Conservation (phyloP, 2,888 invertebrate genomes). For the Subacronicta megacephala region DNA sequence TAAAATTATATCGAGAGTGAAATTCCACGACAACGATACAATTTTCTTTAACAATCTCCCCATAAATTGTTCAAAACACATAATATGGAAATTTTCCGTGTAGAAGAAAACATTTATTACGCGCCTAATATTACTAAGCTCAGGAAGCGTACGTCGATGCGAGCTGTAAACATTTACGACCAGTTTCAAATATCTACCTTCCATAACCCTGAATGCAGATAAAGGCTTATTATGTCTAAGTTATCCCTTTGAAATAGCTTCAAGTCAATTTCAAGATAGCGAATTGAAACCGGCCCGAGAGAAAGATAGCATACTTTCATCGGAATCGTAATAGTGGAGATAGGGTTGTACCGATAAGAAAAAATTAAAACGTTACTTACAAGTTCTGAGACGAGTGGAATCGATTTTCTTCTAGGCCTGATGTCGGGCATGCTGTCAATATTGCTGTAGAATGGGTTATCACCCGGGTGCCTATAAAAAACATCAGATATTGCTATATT, state of each 20-base stretch:
- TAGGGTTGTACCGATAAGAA: constrained; percentile 38
- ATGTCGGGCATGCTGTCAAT: constrained; percentile 99
- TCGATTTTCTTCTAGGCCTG: constrained; percentile 98
- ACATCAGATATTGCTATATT: neutral
- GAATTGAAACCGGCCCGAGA: constrained; percentile 81
- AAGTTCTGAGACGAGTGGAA: constrained; percentile 99
- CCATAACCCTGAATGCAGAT: constrained; percentile 46
- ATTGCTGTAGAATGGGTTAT: constrained; percentile 99
- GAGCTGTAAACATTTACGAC: constrained; percentile 85
- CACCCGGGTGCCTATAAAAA: constrained; percentile 94
- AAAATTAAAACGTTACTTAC: constrained; percentile 91
- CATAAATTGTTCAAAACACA: constrained; percentile 76
- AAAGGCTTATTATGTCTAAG: constrained; percentile 49
- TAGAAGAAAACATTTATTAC: constrained; percentile 89
- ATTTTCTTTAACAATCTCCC: constrained; percentile 56
- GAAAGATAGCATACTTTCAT: constrained; percentile 76
- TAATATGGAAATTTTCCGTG: constrained; percentile 73
- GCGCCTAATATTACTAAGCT: constrained; percentile 89
- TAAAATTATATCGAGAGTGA: constrained; percentile 1
- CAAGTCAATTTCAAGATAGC: constrained; percentile 64
- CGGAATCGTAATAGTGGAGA: constrained; percentile 68
- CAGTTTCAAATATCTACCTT: constrained; percentile 85
- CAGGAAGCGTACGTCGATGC: constrained; percentile 87
- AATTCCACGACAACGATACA: constrained; percentile 13
- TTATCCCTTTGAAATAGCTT: constrained; percentile 47